Base-by-base conservation (phyloP, 2,113 vertebrate genomes). In the Pterocles orientalis region DNA sequence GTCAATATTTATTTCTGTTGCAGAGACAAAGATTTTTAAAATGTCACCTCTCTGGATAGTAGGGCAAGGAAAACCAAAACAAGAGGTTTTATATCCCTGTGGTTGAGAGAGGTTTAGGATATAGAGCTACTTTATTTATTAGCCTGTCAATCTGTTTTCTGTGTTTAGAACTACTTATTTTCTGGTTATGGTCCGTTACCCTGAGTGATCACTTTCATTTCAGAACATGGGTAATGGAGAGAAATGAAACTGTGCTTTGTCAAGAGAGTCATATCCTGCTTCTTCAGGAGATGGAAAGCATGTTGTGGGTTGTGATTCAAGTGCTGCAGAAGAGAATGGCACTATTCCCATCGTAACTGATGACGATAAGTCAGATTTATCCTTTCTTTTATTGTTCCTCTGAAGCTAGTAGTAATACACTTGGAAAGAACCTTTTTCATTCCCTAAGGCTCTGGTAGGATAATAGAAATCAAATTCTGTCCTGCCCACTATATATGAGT, bases 81-180 rank as follows among this genome's bases (percentile, higher is more conserved):
- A 43, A 58, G 24, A 70, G 3, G 0, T 10, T 78, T 92, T 69
- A 54, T 39, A 54, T 43, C 60, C 10, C 15, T 58, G 12, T 86
- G 18, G 4, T 54, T 81, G 60, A 81, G 28, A 47, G 28, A 86
- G 7, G 31, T 13, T 64, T 66, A 26, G 18, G 26, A 47, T 50
- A 75, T 18, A 26, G 15, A 47, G 19, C 48, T 77, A n/a, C 7
- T 68, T 86, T 90, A 71, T 88, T 94, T 94, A 88, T 81, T 81
- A 86, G 9, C 28, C 9, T 79, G 69, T 56, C 89, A 89, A 31
- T 81, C 16, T 76, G 34, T 62, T 94, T 95, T 64, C 72, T 71
- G 69, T 84, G 77, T 79, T 86, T 91, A 91, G 69, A 92, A 31
- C 33, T 57, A 18, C n/a, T 60, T 57, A 20, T 14, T 86, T 51